Conservation (phyloP, 1,140 invertebrate genomes). For the Pygmarrhopalites habei region DNA sequence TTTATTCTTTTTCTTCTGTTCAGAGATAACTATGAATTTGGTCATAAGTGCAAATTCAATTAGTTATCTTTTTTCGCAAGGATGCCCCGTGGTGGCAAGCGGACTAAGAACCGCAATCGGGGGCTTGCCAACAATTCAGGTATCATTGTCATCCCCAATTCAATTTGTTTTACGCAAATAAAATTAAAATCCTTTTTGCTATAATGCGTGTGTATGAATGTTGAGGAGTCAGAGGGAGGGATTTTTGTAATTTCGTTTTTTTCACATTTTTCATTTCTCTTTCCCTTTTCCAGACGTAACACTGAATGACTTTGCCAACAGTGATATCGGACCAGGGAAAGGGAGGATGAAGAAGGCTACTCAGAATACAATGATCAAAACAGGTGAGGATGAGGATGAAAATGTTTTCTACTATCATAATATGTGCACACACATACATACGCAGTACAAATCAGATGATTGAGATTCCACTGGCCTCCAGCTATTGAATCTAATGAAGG, state of each 20-base stretch:
- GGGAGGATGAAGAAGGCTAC: neutral
- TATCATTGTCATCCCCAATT: neutral
- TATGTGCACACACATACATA: no score
- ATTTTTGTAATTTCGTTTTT: neutral
- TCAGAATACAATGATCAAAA: neutral
- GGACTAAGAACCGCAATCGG: neutral
- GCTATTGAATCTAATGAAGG: no score
- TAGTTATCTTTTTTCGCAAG: neutral
- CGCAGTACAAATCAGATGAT: no score
- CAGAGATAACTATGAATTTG: no score
- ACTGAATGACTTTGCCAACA: constrained; percentile 9
- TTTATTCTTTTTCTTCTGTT: no score
- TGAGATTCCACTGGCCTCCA: no score
- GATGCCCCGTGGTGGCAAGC: constrained; percentile 4
- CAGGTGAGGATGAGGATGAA: no score
- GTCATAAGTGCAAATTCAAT: no score
- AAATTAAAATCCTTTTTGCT: neutral
- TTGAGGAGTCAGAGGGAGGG: neutral
- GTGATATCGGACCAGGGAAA: constrained; percentile 3
- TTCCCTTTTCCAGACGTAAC: neutral
- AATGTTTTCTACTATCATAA: no score
- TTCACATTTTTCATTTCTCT: neutral
- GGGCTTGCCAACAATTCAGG: constrained; percentile 3
- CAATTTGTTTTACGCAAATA: neutral
- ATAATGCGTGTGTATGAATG: neutral